Percentiles rank a stretch among this genome's conserved stretches.
These are phyloP conservation scores for Acanthurus leucopareius DNA, from an alignment of 2,797 vertebrate genomes.

Conservation along the genomic window DNA sequence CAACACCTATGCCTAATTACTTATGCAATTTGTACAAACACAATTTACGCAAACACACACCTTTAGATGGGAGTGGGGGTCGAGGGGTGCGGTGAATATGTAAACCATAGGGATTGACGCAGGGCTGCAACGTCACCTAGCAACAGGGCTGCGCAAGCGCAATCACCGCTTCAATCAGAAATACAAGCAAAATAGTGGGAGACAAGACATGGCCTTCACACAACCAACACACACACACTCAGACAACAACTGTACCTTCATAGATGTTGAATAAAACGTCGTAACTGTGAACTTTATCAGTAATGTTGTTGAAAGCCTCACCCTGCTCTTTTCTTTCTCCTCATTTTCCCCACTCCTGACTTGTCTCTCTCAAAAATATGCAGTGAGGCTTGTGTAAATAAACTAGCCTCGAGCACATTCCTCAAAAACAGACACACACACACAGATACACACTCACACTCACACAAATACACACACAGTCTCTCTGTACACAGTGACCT, in stretches of 20 bases:
- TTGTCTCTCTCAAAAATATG: constrained; percentile 61
- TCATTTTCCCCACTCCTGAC: constrained; percentile 39
- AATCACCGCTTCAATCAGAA: constrained; percentile 13
- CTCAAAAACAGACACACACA: constrained; percentile 49
- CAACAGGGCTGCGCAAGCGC: constrained; percentile 64
- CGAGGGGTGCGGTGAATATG: neutral
- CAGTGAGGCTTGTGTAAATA: constrained; percentile 73
- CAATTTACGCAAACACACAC: neutral
- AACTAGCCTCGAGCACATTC: constrained; percentile 78
- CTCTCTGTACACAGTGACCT: constrained; percentile 54
- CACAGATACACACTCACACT: constrained; percentile 50
- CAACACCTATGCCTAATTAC: neutral
- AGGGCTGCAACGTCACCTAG: constrained; percentile 68
- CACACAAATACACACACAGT: constrained; percentile 30
- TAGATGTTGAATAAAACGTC: neutral
- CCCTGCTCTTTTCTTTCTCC: constrained; percentile 15
- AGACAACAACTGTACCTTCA: neutral
- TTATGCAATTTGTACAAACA: neutral
- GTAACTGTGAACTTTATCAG: neutral
- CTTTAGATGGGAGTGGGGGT: neutral
- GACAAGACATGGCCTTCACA: neutral
- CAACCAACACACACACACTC: neutral
- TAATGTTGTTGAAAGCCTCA: constrained; percentile 19
- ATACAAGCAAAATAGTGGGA: neutral
- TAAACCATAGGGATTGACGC: constrained; percentile 19